phyloP scores from a whole-genome alignment of 2,888 invertebrate genomes.

The Achlya flavicornis region DNA sequence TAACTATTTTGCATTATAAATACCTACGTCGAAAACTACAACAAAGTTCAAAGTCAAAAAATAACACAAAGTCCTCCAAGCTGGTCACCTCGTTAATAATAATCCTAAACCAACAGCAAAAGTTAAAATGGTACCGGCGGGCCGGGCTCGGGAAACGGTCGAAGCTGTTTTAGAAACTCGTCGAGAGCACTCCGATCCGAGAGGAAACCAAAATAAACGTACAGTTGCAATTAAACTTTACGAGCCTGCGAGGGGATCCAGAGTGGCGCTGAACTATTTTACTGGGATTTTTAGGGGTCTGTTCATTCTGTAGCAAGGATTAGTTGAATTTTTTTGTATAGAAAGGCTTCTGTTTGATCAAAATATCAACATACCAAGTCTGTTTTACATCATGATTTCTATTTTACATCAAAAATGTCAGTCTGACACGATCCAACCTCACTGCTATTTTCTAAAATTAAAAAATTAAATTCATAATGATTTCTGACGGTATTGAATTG shows the following conservation, averaged over 20 bases:
- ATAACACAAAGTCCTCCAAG: not conserved
- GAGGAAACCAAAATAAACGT: conserved; percentile 45
- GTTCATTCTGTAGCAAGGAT: not conserved
- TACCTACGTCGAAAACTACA: not conserved
- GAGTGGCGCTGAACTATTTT: conserved; percentile 29
- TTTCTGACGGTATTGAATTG: too few relatives aligned
- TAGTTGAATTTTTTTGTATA: not conserved
- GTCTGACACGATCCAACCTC: too few relatives aligned
- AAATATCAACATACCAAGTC: too few relatives aligned
- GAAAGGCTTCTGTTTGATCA: too few relatives aligned
- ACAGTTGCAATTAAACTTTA: conserved; percentile 58
- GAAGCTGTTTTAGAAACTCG: conserved; percentile 35
- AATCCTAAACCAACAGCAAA: conserved; percentile 7
- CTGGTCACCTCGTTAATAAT: conserved; percentile 7
- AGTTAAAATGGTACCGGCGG: conserved; percentile 14
- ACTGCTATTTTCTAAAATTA: too few relatives aligned
- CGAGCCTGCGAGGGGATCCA: conserved; percentile 27
- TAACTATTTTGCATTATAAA: not conserved
- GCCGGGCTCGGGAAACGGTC: conserved; percentile 12
- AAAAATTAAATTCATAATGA: too few relatives aligned
- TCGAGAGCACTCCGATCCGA: conserved; percentile 28
- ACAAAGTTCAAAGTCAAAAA: not conserved
- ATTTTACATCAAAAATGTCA: too few relatives aligned
- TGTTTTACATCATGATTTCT: too few relatives aligned
- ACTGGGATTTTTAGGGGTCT: conserved; percentile 24